Conservation (phyloP, 2,888 invertebrate genomes). For the Rhimphoctona megacephalus region DNA sequence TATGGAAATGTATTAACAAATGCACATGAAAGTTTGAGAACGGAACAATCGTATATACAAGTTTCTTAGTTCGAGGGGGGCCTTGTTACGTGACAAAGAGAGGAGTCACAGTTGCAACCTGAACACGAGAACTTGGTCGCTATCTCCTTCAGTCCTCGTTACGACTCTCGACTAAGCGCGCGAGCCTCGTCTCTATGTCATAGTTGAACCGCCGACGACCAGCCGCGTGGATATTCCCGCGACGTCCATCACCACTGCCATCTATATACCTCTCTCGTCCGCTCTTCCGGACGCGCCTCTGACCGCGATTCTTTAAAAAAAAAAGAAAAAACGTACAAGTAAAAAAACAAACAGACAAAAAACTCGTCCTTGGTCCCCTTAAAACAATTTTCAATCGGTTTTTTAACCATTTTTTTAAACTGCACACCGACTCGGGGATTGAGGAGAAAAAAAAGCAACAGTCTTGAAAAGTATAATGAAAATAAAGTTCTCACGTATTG, state of each 20-base stretch:
- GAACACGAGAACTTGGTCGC: slow-evolving; percentile 72
- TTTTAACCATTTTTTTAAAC: slow-evolving; percentile 11
- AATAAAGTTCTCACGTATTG: slow-evolving; percentile 41
- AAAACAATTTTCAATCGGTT: not conserved
- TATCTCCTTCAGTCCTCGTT: slow-evolving; percentile 82
- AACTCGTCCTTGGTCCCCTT: slow-evolving; percentile 9
- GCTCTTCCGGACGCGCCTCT: slow-evolving; percentile 66
- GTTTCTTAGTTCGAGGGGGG: slow-evolving; percentile 70
- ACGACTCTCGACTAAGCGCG: slow-evolving; percentile 72
- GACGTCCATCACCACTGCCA: slow-evolving; percentile 38
- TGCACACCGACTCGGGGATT: slow-evolving; percentile 4
- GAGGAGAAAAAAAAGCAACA: too few relatives aligned
- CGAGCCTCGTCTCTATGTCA: slow-evolving; percentile 67
- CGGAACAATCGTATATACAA: slow-evolving; percentile 23
- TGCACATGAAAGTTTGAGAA: slow-evolving; percentile 17
- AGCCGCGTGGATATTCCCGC: slow-evolving; percentile 32
- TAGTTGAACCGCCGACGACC: slow-evolving; percentile 7
- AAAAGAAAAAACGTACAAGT: not conserved
- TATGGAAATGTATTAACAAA: slow-evolving; percentile 2
- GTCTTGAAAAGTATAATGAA: slow-evolving; percentile 30
- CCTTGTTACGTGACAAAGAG: slow-evolving; percentile 80
- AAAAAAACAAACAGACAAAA: slow-evolving; percentile 8
- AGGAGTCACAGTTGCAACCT: slow-evolving; percentile 74
- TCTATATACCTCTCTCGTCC: slow-evolving; percentile 14
- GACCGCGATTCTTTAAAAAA: slow-evolving; percentile 23